phyloP scores from a whole-genome alignment of 2,113 vertebrate species.

The Menura novaehollandiae region DNA sequence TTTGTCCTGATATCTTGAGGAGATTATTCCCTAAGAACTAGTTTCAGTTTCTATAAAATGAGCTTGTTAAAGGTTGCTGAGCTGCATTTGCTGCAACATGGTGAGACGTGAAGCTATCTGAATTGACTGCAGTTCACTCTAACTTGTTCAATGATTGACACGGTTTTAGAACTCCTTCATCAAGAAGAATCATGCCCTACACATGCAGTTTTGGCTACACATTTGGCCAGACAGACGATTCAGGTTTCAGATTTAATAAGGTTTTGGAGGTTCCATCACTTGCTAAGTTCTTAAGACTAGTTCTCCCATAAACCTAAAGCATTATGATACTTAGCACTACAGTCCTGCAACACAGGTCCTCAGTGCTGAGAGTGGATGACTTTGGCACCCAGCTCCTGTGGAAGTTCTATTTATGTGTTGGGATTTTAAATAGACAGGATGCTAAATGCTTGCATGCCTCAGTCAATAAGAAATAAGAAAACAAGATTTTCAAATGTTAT shows the following conservation, averaged over 20 bases:
- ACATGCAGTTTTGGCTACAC: neutral
- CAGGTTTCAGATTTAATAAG: neutral
- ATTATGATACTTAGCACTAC: neutral
- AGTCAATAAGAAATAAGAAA: neutral
- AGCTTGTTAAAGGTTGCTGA: neutral
- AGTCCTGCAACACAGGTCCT: neutral
- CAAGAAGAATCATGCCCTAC: neutral
- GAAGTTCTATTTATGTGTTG: neutral
- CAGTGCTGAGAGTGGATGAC: neutral
- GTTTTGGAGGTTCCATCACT: neutral
- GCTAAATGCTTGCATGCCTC: neutral
- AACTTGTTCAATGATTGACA: neutral
- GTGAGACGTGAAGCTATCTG: neutral
- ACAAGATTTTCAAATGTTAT: neutral
- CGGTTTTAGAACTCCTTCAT: neutral
- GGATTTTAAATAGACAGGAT: neutral
- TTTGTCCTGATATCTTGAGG: neutral
- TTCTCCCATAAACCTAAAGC: neutral
- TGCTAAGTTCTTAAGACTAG: neutral
- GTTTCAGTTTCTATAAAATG: neutral
- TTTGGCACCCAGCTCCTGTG: neutral
- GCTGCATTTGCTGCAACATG: neutral
- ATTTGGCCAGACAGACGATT: neutral
- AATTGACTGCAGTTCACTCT: neutral
- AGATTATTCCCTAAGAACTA: neutral